Percentiles rank a stretch among this genome's conserved stretches.
phyloP scores from a whole-genome alignment of 2,113 vertebrate species.

The Cephalopterus ornatus region DNA sequence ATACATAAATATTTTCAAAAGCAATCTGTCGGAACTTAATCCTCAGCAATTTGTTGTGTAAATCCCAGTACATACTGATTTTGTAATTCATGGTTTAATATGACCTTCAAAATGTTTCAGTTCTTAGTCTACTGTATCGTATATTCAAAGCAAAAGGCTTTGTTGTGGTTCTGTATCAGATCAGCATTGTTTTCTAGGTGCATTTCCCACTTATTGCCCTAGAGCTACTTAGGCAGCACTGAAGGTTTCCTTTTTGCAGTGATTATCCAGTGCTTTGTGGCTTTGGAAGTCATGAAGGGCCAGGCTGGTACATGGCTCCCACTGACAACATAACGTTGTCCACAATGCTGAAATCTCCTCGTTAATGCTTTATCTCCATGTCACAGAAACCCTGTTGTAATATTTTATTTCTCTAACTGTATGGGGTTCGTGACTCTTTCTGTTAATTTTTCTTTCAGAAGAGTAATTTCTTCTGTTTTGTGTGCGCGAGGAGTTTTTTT shows the following conservation, averaged over 20 bases:
- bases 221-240: neutral
- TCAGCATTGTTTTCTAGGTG: neutral
- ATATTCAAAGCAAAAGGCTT: neutral
- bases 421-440: neutral
- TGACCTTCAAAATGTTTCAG: neutral
- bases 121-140: neutral
- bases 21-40: neutral
- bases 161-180: neutral
- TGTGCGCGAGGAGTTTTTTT: neutral
- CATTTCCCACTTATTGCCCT: neutral
- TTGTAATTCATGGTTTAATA: neutral
- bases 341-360: neutral
- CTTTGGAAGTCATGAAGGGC: accelerated
- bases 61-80: neutral
- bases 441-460: neutral
- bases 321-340: neutral
- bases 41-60: neutral
- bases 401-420: neutral
- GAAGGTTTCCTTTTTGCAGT: neutral
- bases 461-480: neutral
- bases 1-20: neutral
- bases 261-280: neutral
- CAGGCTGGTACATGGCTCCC: neutral
- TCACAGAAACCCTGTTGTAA: neutral
- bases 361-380: neutral